Evolutionary conservation across 2,113 vertebrate species (phyloP), one percentile per base, ranked within the genome.

Genomic region (Pseudorhombus dupliciocellatus): DNA sequence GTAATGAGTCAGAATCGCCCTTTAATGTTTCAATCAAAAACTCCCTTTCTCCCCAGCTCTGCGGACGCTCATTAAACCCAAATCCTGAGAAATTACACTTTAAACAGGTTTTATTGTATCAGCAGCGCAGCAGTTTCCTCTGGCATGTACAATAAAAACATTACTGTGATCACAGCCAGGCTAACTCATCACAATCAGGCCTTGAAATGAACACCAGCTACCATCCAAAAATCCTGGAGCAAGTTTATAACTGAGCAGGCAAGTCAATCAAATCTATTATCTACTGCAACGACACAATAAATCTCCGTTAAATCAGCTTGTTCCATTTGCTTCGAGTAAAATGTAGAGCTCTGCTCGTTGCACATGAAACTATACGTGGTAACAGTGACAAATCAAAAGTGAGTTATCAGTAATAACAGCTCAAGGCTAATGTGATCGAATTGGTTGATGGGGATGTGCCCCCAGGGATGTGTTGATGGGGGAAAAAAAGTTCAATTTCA

Each of bases 401-500:
- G 3, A 66, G 67, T 74, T 52, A 60, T 26, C 54, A 54, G 68
- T 37, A 51, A 56, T 77, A 69, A 77, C 12, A 72, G 66, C 67
- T 77, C 59, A 8, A 28, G 22, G 71, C 67, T 77, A 21, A 16
- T 58, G 12, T 25, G 62, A 80, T 75, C 37, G 71, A 70, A 79
- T 50, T 57, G 64, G 56, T 46, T 63, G 21, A 52, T 67, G 42
- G 57, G 65, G 83, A 75, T 54, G 59, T 73, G 57, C 65, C 77
- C 16, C 58, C 10, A 37, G 77, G 84, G 58, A 73, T 25, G 14
- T 65, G 77, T 55, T 69, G 65, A 60, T 58, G 59, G 10, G 34
- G 28, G 50, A 30, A n/a, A 16, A 73, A 80, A 64, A 28, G 59
- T n/a, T n/a, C 66, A 84, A 87, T 84, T 86, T 86, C 69, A 88